These are phyloP conservation scores for Aphelinus atriplicis DNA, from an alignment of 1,140 invertebrate genomes.

Conservation along the genomic window DNA sequence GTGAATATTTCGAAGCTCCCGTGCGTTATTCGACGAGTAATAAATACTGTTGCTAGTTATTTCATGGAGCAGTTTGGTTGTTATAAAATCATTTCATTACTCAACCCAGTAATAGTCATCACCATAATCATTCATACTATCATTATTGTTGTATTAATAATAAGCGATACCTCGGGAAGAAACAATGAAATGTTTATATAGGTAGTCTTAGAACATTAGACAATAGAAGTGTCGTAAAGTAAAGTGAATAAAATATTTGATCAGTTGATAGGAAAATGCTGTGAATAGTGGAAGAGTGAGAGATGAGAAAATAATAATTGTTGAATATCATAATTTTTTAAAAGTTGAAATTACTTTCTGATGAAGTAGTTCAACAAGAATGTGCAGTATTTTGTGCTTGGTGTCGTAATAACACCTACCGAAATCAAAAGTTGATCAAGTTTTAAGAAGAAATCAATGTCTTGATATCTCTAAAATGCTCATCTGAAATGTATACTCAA, in stretches of 20 bases:
- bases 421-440: conserved; percentile 36
- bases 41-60: conserved; percentile 27
- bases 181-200: conserved; percentile 47
- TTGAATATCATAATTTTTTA: conserved; percentile 22
- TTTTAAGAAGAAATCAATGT: conserved; percentile 23
- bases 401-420: not conserved
- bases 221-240: conserved; percentile 37
- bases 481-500: conserved; percentile 22
- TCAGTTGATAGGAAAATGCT: conserved; percentile 23
- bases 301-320: conserved; percentile 30
- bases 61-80: conserved; percentile 37
- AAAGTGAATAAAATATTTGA: conserved; percentile 32
- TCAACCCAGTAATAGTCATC: conserved; percentile 35
- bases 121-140: conserved; percentile 39
- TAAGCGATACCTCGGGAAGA: conserved; percentile 44
- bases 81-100: conserved; percentile 38
- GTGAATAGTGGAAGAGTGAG: conserved; percentile 31
- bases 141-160: conserved; percentile 52
- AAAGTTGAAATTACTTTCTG: not conserved
- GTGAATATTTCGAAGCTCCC: not conserved
- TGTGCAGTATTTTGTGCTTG: conserved; percentile 18
- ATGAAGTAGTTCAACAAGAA: not conserved
- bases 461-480: conserved; percentile 1
- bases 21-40: conserved; percentile 5
- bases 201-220: conserved; percentile 45